Base-by-base conservation (phyloP, 2,888 invertebrate species). In the Ferrisia virgata region DNA sequence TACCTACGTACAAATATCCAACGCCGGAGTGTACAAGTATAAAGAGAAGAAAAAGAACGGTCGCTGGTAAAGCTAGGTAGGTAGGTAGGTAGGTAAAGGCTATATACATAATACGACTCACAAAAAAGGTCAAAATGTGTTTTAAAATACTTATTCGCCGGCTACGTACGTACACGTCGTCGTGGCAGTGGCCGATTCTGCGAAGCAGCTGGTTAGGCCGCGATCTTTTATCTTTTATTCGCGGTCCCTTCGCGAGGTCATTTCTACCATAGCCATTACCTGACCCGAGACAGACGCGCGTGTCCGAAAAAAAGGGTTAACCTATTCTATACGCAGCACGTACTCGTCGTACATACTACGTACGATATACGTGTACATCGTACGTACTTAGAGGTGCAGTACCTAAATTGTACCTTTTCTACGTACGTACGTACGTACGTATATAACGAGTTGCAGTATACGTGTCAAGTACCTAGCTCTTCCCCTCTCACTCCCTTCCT, bases 201-300 rank as follows among this genome's bases (percentile, higher is more conserved):
- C 64, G 15, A 64, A 81, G 64, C 81, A 81, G 81, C 81, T 64
- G 64, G 82, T 64, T 39, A n/a, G 22, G 79, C 81, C 58, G 58
- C 82, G 82, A 82, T 82, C 72, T 40, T 76, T 76, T 82, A 82
- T 82, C 72, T 43, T 72, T 82, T 82, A 40, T 82, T 82, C 82
- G 82, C 82, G 82, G 82, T 82, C 82, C 82, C 82, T 82, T 82
- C 82, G 82, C 82, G 82, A 82, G 82, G 82, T 82, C 82, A 82
- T 82, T 72, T 39, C 43, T 36, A 58, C 82, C 25, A 82, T 69
- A 69, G 40, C 69, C 82, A 69, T 31, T 82, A 82, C 82, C 82
- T 82, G 82, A 82, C 82, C 82, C 72, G 69, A 82, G 82, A 72
- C 82, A 82, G 82, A 82, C 82, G 72, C 82, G 82, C 82, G 82